Evolutionary conservation across 2,113 vertebrate genomes (phyloP).

Genomic region (Sapayoa aenigma): DNA sequence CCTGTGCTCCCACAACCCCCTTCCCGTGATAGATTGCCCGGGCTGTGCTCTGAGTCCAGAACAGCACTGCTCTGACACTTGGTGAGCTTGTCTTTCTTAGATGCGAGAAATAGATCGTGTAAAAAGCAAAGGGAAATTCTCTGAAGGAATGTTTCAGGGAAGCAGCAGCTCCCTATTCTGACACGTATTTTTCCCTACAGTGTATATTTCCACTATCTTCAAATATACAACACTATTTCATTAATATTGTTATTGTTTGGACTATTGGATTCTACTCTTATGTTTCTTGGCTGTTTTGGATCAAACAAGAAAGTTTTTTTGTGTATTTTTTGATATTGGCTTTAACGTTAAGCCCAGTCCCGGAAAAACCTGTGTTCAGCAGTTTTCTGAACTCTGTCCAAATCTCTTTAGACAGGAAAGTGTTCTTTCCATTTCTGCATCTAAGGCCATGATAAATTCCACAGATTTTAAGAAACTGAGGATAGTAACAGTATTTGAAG

Average conservation of each 20-base stretch:
- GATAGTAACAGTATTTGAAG: neutral
- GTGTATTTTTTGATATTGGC: neutral
- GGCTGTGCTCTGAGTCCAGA: neutral
- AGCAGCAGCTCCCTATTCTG: neutral
- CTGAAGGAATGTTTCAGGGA: neutral
- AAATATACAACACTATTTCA: neutral
- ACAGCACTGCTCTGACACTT: neutral
- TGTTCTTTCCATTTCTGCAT: neutral
- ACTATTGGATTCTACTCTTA: neutral
- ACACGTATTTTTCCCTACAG: neutral
- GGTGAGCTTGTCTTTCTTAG: neutral
- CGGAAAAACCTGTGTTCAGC: neutral
- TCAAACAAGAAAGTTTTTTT: neutral
- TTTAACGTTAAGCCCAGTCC: neutral
- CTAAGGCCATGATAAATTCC: neutral
- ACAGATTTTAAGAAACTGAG: neutral
- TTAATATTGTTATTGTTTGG: neutral
- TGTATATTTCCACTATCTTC: neutral
- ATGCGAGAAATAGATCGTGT: neutral
- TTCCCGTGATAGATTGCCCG: fast-evolving
- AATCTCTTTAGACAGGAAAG: neutral
- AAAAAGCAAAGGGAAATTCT: neutral
- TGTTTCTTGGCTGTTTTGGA: neutral
- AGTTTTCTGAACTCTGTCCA: neutral
- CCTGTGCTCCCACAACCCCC: neutral